A percentile compares a stretch with the other conserved stretches of the same genome.
These are phyloP conservation scores for Scomber japonicus DNA, from an alignment of 2,113 vertebrate genomes.

Conservation along the genomic window DNA sequence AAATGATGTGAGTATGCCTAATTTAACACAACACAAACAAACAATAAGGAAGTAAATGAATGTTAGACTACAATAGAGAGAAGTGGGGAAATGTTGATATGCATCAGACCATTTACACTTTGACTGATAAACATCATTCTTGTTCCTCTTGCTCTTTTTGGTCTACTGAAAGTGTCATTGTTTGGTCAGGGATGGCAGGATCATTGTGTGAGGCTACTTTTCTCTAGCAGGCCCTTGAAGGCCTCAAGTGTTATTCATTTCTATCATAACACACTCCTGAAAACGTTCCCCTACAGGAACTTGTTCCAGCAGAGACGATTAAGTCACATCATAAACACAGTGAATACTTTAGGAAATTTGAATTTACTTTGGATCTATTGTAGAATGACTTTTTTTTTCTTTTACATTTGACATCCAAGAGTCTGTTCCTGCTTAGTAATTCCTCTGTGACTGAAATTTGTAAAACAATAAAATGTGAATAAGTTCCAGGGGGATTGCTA, in stretches of 20 bases:
- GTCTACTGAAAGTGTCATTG: too few species aligned
- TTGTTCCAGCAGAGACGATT: background rate
- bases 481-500: background rate
- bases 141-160: too few species aligned
- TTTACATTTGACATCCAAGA: conserved; percentile 14
- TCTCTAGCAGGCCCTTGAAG: too few species aligned
- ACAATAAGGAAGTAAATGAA: background rate
- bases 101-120: too few species aligned
- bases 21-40: background rate
- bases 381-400: background rate
- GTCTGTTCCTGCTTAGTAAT: conserved; percentile 15
- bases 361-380: background rate
- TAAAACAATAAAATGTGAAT: conserved; percentile 10
- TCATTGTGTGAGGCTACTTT: too few species aligned
- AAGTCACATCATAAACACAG: background rate
- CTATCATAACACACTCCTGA: too few species aligned
- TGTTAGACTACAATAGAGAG: background rate
- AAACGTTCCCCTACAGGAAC: background rate
- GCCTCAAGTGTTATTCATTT: too few species aligned
- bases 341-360: background rate
- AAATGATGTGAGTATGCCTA: background rate
- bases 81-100: background rate
- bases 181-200: too few species aligned
- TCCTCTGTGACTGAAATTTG: conserved; percentile 41
- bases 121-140: too few species aligned